A percentile compares a stretch with the other conserved stretches of the same genome.
Evolutionary conservation across 2,888 invertebrate species (phyloP).

Genomic region (Chymomyza amoena): DNA sequence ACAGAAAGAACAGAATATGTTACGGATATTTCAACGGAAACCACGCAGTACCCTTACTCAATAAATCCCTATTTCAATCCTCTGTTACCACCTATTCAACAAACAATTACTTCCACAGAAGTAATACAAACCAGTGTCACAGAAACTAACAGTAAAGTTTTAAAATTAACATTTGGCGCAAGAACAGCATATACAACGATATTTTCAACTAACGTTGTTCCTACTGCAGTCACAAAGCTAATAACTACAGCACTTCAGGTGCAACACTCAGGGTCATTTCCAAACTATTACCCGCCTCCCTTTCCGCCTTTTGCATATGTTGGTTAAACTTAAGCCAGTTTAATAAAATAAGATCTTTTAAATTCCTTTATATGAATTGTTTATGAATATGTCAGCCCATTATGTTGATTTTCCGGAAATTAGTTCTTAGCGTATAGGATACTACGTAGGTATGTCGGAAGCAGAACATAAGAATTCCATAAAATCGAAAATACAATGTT

Average conservation of each 20-base stretch:
- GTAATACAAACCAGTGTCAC: conserved; percentile 88
- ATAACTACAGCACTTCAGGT: conserved; percentile 89
- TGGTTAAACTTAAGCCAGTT: conserved; percentile 67
- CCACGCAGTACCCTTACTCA: conserved; percentile 77
- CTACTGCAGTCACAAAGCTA: conserved; percentile 90
- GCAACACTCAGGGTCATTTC: conserved; percentile 84
- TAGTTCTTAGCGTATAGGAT: neutral
- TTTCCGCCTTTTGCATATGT: conserved; percentile 88
- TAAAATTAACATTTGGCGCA: conserved; percentile 94
- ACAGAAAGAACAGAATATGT: conserved; percentile 89
- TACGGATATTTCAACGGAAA: conserved; percentile 86
- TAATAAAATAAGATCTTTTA: neutral
- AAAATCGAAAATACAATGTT: too few relatives aligned
- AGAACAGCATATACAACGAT: conserved; percentile 93
- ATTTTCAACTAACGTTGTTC: conserved; percentile 89
- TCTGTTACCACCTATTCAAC: conserved; percentile 80
- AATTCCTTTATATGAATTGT: neutral
- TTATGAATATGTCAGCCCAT: neutral
- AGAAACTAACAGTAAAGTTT: conserved; percentile 88
- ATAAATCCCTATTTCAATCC: conserved; percentile 77
- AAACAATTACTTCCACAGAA: conserved; percentile 87
- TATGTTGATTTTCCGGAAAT: neutral
- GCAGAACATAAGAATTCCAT: too few relatives aligned
- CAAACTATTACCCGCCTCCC: conserved; percentile 88
- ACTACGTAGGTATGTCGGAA: neutral